A percentile compares a stretch with the other conserved stretches of the same genome.
These are phyloP conservation scores for Physella acuta DNA, from an alignment of 1,140 invertebrate species.

Conservation along the genomic window DNA sequence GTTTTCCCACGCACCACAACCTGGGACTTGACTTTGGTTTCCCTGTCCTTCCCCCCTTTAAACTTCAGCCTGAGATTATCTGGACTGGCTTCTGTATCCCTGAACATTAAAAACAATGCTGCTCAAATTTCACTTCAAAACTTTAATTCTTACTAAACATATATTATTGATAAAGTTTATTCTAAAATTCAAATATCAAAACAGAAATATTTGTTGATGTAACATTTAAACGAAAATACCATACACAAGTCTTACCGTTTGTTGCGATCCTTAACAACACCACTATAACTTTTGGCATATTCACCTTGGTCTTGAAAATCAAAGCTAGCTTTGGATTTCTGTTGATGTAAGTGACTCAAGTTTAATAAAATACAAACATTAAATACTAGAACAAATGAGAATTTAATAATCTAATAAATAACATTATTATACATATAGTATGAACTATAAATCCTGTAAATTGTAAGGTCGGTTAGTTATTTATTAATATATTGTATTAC, in stretches of 20 bases:
- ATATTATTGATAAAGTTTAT: no score
- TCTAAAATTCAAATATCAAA: no score
- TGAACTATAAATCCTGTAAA: no score
- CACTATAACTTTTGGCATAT: neutral
- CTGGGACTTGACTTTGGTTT: conserved; percentile 21
- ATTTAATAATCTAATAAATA: no score
- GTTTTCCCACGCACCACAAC: conserved; percentile 4
- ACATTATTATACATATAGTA: no score
- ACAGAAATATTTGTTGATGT: no score
- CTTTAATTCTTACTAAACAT: no score
- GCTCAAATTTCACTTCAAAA: no score
- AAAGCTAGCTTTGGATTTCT: conserved; percentile 8
- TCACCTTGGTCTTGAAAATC: conserved; percentile 8
- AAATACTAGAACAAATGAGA: no score
- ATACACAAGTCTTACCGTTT: conserved; percentile 10
- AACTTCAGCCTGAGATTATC: conserved; percentile 17
- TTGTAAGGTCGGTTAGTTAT: no score
- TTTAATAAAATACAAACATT: neutral
- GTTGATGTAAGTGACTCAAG: neutral
- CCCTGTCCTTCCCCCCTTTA: conserved; percentile 18
- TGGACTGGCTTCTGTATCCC: conserved; percentile 8
- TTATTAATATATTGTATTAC: no score
- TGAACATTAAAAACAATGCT: conserved; percentile 9
- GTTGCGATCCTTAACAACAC: neutral
- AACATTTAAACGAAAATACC: no score